Conservation (phyloP, 1,140 invertebrate species). For the Rhizoglyphus robini region DNA sequence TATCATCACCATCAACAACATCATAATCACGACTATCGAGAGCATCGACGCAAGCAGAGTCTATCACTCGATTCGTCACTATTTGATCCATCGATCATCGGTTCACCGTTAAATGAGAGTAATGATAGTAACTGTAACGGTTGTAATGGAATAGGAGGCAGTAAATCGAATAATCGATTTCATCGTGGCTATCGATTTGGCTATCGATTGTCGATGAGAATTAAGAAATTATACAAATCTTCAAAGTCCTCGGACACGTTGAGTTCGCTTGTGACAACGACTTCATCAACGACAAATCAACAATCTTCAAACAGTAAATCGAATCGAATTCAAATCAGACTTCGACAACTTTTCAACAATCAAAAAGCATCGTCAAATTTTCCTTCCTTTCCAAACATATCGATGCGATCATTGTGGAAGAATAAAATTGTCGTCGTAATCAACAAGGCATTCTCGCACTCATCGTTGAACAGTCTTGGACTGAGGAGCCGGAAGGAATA, state of each 20-base stretch:
- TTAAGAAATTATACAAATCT: not conserved
- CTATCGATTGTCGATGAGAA: not conserved
- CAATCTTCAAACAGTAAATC: not conserved
- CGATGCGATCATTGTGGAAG: slow-evolving; percentile 20
- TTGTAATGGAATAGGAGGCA: not conserved
- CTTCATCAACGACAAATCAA: not conserved
- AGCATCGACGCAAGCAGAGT: not conserved
- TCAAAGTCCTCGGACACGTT: slow-evolving; percentile 2
- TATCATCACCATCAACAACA: not conserved
- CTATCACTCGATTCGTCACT: not conserved
- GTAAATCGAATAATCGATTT: not conserved
- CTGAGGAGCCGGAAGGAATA: slow-evolving; percentile 20
- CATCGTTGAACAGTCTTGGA: slow-evolving; percentile 24
- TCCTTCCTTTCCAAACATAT: not conserved
- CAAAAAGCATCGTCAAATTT: slow-evolving; percentile 15
- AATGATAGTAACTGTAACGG: not conserved
- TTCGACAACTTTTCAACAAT: no score
- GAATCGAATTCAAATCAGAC: not conserved
- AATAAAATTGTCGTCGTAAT: slow-evolving; percentile 17
- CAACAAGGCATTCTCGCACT: slow-evolving; percentile 22
- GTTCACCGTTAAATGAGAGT: not conserved
- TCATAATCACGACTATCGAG: not conserved
- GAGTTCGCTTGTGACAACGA: not conserved
- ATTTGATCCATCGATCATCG: slow-evolving; percentile 1
- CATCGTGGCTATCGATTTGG: not conserved